Conservation (phyloP, 2,113 vertebrate genomes). For the Opisthocomus hoazin region DNA sequence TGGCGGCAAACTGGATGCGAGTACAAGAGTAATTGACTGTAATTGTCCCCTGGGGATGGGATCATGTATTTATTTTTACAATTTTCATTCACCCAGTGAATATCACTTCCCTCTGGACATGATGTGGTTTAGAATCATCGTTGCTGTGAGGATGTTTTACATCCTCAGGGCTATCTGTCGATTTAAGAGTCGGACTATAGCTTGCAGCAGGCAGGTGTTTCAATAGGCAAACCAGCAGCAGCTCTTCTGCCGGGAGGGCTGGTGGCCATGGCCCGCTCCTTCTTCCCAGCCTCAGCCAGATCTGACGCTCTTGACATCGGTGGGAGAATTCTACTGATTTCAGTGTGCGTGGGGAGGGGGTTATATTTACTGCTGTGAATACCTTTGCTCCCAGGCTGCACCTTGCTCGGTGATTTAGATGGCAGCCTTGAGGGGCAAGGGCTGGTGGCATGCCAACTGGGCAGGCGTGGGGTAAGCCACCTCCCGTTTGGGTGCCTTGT, state of each 20-base stretch:
- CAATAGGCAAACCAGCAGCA: fast-evolving
- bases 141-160: neutral
- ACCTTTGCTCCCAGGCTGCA: neutral
- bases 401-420: fast-evolving
- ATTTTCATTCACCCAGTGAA: neutral
- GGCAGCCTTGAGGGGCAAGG: neutral
- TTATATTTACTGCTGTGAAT: fast-evolving
- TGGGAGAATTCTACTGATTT: neutral
- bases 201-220: neutral
- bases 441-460: neutral
- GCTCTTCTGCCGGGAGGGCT: neutral
- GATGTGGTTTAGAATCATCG: neutral
- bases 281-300: too few species aligned
- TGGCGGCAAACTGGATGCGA: neutral
- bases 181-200: neutral
- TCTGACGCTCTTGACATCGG: fast-evolving
- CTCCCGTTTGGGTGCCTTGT: fast-evolving
- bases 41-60: neutral
- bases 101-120: neutral
- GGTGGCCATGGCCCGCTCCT: fast-evolving
- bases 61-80: neutral
- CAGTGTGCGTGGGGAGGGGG: too few species aligned
- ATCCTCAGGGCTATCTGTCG: neutral
- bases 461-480: neutral
- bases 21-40: neutral